Evolutionary conservation across 2,113 vertebrate genomes (phyloP).

Genomic region (Muntiacus reevesi): DNA sequence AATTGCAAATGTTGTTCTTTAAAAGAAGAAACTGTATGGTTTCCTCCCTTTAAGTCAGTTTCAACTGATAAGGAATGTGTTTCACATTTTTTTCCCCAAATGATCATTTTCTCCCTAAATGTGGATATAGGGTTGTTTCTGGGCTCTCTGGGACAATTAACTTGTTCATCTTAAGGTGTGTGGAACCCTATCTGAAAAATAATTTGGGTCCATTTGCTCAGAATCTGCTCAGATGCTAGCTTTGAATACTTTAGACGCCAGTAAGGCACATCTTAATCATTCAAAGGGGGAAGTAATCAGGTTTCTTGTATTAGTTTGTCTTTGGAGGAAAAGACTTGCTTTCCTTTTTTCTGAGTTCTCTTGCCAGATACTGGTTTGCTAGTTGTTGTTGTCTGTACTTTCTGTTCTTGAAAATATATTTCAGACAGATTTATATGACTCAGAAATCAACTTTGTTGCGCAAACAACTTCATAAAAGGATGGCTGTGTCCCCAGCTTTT

Average conservation of each 20-base stretch:
- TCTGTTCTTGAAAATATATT: background rate
- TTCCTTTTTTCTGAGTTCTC: background rate
- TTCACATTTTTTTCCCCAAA: background rate
- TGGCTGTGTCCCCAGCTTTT: background rate
- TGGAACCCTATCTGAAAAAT: background rate
- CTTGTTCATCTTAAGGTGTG: background rate
- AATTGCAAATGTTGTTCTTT: background rate
- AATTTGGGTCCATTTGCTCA: background rate
- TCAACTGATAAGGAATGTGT: background rate
- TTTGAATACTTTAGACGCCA: slow-evolving; percentile 5
- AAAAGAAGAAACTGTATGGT: background rate
- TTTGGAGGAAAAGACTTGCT: background rate
- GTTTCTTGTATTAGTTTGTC: background rate
- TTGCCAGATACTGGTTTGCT: background rate
- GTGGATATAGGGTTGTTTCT: background rate
- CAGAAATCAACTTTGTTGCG: background rate
- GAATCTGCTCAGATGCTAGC: slow-evolving; percentile 1
- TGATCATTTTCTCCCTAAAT: background rate
- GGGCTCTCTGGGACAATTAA: background rate
- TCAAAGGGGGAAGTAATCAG: background rate
- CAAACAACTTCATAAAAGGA: background rate
- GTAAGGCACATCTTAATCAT: background rate
- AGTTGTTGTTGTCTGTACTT: background rate
- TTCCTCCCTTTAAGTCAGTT: background rate
- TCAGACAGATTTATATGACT: background rate